Evolutionary conservation across 2,113 vertebrate species (phyloP).

Genomic region (Psophia crepitans): DNA sequence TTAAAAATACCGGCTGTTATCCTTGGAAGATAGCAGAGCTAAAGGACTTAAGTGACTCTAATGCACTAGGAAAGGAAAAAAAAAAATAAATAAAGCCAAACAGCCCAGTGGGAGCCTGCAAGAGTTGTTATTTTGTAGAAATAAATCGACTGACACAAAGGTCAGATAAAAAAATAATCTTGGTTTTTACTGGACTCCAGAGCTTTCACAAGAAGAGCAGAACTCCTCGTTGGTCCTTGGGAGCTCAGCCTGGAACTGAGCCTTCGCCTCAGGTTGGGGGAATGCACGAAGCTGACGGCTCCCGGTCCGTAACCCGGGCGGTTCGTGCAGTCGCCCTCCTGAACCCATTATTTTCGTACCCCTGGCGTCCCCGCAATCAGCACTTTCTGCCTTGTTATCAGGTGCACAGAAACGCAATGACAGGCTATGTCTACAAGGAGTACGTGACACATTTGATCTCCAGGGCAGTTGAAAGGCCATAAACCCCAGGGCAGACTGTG

Average conservation of each 20-base stretch:
- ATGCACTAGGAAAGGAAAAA: background rate
- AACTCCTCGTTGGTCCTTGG: background rate
- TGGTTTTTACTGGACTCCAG: background rate
- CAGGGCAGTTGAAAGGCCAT: background rate
- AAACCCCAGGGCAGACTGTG: background rate
- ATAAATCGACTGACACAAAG: background rate
- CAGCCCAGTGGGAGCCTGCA: background rate
- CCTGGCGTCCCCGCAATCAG: background rate
- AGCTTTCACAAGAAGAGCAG: background rate
- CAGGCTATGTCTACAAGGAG: background rate
- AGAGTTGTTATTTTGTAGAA: background rate
- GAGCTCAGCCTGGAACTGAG: background rate
- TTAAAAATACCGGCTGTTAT: constrained; percentile 50
- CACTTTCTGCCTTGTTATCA: background rate
- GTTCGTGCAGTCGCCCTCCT: background rate
- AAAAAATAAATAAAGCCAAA: background rate
- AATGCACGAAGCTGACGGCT: background rate
- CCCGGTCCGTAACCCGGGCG: rapidly evolving
- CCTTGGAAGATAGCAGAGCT: background rate
- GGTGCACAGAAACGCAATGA: background rate
- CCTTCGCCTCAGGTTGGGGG: background rate
- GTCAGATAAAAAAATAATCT: background rate
- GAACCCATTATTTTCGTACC: rapidly evolving
- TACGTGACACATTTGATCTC: background rate
- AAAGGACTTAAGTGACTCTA: background rate